These are phyloP conservation scores for Microtus montanus DNA, from an alignment of 2,113 vertebrate genomes.

Conservation along the genomic window DNA sequence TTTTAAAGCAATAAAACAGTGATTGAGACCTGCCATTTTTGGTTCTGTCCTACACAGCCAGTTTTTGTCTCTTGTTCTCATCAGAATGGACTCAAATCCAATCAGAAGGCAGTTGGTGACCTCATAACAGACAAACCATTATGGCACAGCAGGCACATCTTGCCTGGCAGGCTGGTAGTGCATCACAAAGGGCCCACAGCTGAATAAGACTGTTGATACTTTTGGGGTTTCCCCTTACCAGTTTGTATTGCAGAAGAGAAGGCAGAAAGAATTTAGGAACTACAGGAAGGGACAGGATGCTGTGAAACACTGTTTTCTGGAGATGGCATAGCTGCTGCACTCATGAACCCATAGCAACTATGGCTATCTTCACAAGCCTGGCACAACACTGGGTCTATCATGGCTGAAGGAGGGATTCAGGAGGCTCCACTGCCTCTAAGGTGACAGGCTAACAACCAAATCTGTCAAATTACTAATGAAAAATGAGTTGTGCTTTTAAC, in stretches of 20 bases:
- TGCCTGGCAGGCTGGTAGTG: neutral
- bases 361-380: neutral
- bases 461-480: neutral
- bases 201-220: neutral
- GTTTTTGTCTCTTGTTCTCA: neutral
- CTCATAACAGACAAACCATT: neutral
- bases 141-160: neutral
- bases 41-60: neutral
- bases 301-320: neutral
- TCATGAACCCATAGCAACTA: neutral
- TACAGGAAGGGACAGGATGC: too few species aligned
- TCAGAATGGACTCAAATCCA: neutral
- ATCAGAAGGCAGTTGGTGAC: neutral
- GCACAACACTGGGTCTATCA: neutral
- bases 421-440: too few species aligned
- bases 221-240: neutral
- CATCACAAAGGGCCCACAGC: neutral
- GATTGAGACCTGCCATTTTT: neutral
- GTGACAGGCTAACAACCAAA: neutral
- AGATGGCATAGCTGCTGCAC: rapidly evolving
- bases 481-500: neutral
- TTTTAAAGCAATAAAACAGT: neutral
- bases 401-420: neutral
- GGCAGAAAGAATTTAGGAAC: neutral
- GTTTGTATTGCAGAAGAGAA: neutral